phyloP scores from a whole-genome alignment of 1,140 invertebrate genomes.

The Anadara kagoshimensis region DNA sequence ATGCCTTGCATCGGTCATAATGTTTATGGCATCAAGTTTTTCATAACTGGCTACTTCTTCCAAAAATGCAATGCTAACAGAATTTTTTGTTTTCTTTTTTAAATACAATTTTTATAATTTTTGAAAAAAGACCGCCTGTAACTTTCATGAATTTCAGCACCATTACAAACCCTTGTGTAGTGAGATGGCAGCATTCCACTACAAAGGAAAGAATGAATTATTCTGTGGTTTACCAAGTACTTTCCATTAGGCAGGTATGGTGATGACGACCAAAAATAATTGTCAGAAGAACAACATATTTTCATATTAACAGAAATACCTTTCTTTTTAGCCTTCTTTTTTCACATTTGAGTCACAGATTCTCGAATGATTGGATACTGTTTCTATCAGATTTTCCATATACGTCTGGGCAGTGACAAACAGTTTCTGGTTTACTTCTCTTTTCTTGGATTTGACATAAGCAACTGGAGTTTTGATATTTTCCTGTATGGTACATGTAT shows the following conservation, averaged over 20 bases:
- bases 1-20: slow-evolving; percentile 32
- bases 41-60: slow-evolving; percentile 13
- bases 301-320: not conserved
- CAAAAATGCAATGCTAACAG: not conserved
- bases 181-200: no score
- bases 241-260: slow-evolving; percentile 12
- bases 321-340: slow-evolving; percentile 3
- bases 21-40: slow-evolving; percentile 22
- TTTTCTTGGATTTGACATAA: not conserved
- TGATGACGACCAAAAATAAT: slow-evolving; percentile 13
- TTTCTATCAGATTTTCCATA: not conserved
- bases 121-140: no score
- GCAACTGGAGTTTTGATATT: not conserved
- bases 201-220: slow-evolving; percentile 3
- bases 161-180: no score
- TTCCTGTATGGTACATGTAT: no score
- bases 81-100: slow-evolving; percentile 9
- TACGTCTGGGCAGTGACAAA: slow-evolving; percentile 15
- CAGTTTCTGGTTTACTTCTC: slow-evolving; percentile 2
- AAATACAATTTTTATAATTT: not conserved
- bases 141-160: no score
- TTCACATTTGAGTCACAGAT: not conserved
- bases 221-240: slow-evolving; percentile 19
- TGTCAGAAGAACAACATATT: slow-evolving; percentile 7
- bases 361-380: not conserved